A percentile compares a stretch with the other conserved stretches of the same genome.
Conservation (phyloP, 2,113 vertebrate genomes). For the Bothrops jararaca region DNA sequence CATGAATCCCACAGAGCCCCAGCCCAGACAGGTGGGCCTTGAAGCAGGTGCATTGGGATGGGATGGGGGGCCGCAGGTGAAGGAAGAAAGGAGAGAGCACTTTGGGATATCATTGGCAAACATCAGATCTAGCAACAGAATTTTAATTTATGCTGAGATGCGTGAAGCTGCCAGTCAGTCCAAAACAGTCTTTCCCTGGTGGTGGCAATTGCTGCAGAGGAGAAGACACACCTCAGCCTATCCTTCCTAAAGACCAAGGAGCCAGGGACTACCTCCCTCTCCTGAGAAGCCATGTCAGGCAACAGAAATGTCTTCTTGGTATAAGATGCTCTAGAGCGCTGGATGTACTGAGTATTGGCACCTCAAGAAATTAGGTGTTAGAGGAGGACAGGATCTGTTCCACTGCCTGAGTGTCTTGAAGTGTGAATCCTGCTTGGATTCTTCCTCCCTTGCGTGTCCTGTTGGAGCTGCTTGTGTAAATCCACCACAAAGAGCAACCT, state of each 20-base stretch:
- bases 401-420: background rate
- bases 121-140: background rate
- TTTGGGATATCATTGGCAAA: accelerated
- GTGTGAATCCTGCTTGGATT: background rate
- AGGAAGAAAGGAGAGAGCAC: background rate
- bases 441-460: background rate
- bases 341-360: background rate
- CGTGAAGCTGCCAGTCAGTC: background rate
- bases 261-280: background rate
- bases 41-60: background rate
- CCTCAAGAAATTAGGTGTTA: background rate
- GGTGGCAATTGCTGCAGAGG: background rate
- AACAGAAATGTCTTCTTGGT: background rate
- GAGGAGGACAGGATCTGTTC: background rate
- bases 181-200: background rate
- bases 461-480: background rate
- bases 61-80: background rate
- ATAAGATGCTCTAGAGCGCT: background rate
- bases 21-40: background rate
- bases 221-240: too few species aligned
- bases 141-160: accelerated
- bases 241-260: too few species aligned
- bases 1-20: background rate
- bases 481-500: background rate
- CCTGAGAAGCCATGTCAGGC: background rate